Base-by-base conservation (phyloP, 2,797 vertebrate genomes). In the Myiotriccus ornatus region DNA sequence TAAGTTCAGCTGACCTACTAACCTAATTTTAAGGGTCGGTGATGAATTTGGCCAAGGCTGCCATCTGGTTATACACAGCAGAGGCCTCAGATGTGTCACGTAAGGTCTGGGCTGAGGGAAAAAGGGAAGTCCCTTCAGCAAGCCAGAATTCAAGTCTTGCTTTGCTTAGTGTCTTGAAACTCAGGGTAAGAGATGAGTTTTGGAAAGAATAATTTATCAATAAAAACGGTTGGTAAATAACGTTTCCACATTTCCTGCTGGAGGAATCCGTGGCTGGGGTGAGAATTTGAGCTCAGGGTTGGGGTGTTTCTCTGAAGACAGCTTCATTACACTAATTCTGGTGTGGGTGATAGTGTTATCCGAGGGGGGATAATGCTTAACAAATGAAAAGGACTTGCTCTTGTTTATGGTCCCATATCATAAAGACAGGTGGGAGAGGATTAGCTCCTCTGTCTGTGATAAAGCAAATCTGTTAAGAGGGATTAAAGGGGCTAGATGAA, bases 401-500 rank as follows among this genome's bases (percentile, higher is more conserved):
- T 27, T 75, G 34, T 81, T 89, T 90, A 39, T 87, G 70, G 47
- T 67, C 92, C 79, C 27, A 5, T 94, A 91, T 94, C 85, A 18
- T 64, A 70, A 65, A 89, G 94, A 92, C 79, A 89, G 89, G 89
- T 95, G 87, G 69, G 85, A 94, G 76, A 93, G 84, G 87, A 94
- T 95, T 96, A 96, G 87, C 79, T 83, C 53, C 55, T 80, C 89
- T 70, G 17, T 35, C 75, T 89, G 87, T 86, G 92, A 95, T 90
- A 88, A 92, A 93, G 87, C 65, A 86, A 84, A 79, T 89, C 91
- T 67, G 73, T 96, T 96, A 91, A 91, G 56, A 93, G 59, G 92
- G 85, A 93, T 96, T 92, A 95, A 76, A 92, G 76, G 27, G 62
- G 44, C 73, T 88, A 27, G 46, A 86, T 88, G 69, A 88, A 94